Conservation (phyloP, 2,797 vertebrate genomes). For the Mareca penelope region DNA sequence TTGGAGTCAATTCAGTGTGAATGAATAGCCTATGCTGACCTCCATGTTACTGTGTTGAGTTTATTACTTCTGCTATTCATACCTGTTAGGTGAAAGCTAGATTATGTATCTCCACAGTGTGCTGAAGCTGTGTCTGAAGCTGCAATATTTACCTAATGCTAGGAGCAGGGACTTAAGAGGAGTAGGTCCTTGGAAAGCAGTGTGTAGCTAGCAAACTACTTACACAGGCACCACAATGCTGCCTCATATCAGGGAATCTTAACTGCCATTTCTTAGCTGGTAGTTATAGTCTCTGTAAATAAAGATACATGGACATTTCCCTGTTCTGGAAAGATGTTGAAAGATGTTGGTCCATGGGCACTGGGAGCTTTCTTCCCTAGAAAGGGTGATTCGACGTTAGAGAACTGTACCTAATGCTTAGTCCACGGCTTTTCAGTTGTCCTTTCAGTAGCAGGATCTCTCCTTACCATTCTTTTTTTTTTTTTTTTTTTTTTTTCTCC, state of each 20-base stretch:
- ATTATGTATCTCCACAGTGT: background rate
- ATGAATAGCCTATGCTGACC: background rate
- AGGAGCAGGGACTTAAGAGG: background rate
- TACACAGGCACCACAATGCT: background rate
- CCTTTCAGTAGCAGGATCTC: background rate
- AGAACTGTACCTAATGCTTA: background rate
- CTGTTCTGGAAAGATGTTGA: background rate
- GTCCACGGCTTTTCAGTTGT: background rate
- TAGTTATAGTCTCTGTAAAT: background rate
- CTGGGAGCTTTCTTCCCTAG: background rate
- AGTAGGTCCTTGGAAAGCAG: background rate
- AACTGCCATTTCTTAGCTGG: background rate
- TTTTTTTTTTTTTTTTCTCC: too few species aligned
- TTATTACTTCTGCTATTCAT: background rate
- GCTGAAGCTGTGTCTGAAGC: background rate
- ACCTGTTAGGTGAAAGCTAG: background rate
- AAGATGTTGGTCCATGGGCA: background rate
- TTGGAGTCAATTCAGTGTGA: background rate
- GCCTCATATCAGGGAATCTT: background rate
- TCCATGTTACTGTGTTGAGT: background rate
- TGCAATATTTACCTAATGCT: background rate
- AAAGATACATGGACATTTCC: background rate
- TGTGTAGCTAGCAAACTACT: background rate
- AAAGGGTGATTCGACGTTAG: background rate
- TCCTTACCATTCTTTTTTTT: background rate